Evolutionary conservation across 2,888 invertebrate genomes (phyloP), one percentile per base, ranked within the genome.

Genomic region (Dicyrtoma fusca): DNA sequence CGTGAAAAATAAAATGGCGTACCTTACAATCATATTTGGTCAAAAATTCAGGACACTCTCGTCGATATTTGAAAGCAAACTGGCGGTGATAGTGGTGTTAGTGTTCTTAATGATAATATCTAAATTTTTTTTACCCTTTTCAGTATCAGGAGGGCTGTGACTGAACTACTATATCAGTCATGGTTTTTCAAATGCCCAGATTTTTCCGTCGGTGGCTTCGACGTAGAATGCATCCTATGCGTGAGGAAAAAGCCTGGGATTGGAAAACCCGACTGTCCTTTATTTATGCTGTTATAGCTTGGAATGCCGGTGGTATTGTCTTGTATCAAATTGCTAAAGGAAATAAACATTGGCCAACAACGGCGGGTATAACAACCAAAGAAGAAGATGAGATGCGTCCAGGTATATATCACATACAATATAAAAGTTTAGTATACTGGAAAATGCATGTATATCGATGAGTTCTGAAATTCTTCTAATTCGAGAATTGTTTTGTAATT

Each of bases 261-360:
- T 89, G 89, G 89, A 89, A 89, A 82, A 84, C 85, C 6, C 85
- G 89, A 23, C 83, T 91, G 0, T 88, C 90, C 75, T 75, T 90
- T 73, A 84, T 83, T 0, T 91, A 91, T 81, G 88, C 87, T 45
- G 70, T 91, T 55, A n/a, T 89, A 10, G 88, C 89, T 14, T 91
- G 91, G 91, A 88, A 91, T 83, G 89, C 89, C 0, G 88, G 90
- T 82, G 91, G 90, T 11, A 80, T 88, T 19, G 87, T 90, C 3
- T 77, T 86, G 21, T 90, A 89, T 79, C 86, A 85, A 83, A 82
- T 86, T 13, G 88, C 85, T 76, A 83, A 82, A 0, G 90, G 90
- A 1, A 89, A 88, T 81, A 85, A 83, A 5, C 89, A 90, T 82
- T 90, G 90, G 90, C 89, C 89, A 0, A 85, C 87, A 79, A 87